Percentiles rank a stretch among this genome's conserved stretches.
These are phyloP conservation scores for Chlorops oryzae DNA, from an alignment of 1,140 invertebrate genomes.

Conservation along the genomic window DNA sequence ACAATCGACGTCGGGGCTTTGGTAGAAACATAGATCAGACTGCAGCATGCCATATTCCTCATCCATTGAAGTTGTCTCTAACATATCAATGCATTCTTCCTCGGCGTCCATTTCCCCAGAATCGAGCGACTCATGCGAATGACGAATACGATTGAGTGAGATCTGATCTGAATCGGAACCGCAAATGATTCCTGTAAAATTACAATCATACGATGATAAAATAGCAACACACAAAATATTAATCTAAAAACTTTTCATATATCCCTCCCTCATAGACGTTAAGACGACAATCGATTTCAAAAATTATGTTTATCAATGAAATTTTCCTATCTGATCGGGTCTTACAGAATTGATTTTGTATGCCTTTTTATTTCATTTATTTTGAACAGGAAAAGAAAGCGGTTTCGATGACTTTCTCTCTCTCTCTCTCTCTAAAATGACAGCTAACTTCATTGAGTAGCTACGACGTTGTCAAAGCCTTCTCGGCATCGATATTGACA, in stretches of 20 bases:
- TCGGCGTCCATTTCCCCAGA: slow-evolving; percentile 59
- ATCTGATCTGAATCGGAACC: slow-evolving; percentile 57
- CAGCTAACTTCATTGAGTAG: too few species aligned
- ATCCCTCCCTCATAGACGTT: background rate
- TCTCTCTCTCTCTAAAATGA: too few species aligned
- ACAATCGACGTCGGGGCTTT: slow-evolving; percentile 29
- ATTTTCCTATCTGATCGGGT: too few species aligned
- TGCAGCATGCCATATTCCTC: slow-evolving; percentile 42
- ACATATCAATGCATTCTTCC: slow-evolving; percentile 49
- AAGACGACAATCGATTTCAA: background rate
- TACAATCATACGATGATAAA: slow-evolving; percentile 50
- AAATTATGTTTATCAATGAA: background rate
- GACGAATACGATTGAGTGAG: slow-evolving; percentile 46
- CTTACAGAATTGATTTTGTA: too few species aligned
- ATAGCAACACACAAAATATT: too few species aligned
- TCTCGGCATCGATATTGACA: too few species aligned
- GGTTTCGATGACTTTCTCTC: too few species aligned
- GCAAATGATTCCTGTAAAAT: slow-evolving; percentile 61
- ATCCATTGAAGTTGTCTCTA: slow-evolving; percentile 45
- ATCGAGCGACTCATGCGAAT: slow-evolving; percentile 64
- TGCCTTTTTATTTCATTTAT: too few species aligned
- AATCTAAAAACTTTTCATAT: background rate
- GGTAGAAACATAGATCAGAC: slow-evolving; percentile 37
- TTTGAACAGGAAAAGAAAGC: too few species aligned
- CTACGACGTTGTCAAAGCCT: too few species aligned